Evolutionary conservation across 2,113 vertebrate species (phyloP).

Genomic region (Todiramphus chloris): DNA sequence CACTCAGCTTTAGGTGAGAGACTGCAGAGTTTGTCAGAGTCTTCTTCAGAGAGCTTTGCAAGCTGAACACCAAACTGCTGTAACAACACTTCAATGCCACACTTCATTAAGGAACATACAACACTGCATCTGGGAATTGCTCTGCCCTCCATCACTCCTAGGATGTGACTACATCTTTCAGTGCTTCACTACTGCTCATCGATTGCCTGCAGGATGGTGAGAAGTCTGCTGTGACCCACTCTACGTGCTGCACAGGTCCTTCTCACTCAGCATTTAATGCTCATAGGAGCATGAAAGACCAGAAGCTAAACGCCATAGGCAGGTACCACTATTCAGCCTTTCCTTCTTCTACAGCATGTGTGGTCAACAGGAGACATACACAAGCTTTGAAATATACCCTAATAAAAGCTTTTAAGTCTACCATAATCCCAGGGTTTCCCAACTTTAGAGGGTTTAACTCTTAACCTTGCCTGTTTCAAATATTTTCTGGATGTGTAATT

Average conservation of each 20-base stretch:
- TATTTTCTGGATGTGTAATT: not conserved
- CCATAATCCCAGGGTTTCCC: not conserved
- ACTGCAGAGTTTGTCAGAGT: not conserved
- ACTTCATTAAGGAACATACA: not conserved
- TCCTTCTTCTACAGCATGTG: not conserved
- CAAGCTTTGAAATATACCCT: not conserved
- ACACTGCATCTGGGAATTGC: not conserved
- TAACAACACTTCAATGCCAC: not conserved
- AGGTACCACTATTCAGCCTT: not conserved
- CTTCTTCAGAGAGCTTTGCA: not conserved
- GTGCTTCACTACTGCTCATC: not conserved
- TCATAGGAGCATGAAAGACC: not conserved
- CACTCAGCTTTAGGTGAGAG: not conserved
- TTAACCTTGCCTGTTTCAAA: not conserved
- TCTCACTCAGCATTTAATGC: not conserved
- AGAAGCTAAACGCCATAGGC: not conserved
- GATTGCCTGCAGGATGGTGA: not conserved
- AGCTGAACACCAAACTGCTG: not conserved
- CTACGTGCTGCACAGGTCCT: not conserved
- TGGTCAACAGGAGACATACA: not conserved
- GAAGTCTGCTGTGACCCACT: rapidly evolving
- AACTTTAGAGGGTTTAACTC: not conserved
- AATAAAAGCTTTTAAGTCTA: not conserved
- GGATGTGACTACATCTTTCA: not conserved
- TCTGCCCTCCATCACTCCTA: not conserved